phyloP scores from a whole-genome alignment of 1,140 invertebrate genomes.

The Drosophila takahashii region DNA sequence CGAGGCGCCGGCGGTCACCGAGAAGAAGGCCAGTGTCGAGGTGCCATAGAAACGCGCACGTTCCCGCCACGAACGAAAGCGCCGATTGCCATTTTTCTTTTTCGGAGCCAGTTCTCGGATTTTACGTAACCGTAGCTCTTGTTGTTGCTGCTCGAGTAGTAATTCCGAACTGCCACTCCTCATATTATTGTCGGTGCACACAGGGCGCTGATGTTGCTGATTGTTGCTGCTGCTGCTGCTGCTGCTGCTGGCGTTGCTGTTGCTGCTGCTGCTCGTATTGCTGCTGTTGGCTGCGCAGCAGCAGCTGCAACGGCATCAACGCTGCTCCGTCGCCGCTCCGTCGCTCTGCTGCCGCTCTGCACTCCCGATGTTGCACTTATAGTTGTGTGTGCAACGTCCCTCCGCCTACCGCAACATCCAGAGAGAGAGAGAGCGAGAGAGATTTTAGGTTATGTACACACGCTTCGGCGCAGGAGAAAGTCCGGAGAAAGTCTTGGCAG shows the following conservation, averaged over 20 bases:
- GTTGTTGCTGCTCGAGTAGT: constrained; percentile 90
- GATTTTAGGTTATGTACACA: constrained; percentile 78
- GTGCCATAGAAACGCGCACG: constrained; percentile 92
- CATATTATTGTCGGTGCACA: constrained; percentile 88
- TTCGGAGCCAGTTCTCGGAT: constrained; percentile 88
- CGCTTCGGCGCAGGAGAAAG: constrained; percentile 59
- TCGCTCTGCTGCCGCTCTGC: constrained; percentile 36
- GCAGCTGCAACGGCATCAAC: constrained; percentile 78
- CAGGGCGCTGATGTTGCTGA: constrained; percentile 81
- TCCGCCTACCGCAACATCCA: constrained; percentile 75
- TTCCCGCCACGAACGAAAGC: constrained; percentile 90
- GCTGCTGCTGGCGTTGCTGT: constrained; percentile 38
- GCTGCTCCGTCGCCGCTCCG: constrained; percentile 42
- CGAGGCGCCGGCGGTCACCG: constrained; percentile 92
- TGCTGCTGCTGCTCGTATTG: constrained; percentile 31
- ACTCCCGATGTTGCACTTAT: constrained; percentile 51
- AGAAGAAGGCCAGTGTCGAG: constrained; percentile 90
- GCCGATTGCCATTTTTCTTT: constrained; percentile 86
- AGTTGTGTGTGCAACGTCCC: constrained; percentile 23
- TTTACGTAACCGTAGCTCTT: constrained; percentile 89
- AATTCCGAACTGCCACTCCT: constrained; percentile 93
- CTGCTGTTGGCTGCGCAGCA: constrained; percentile 70
- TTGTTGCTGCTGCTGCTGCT: constrained; percentile 61
- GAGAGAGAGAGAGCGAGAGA: constrained; percentile 5
- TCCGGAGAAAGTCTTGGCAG: constrained; percentile 1